Conservation (phyloP, 2,888 invertebrate genomes). For the Minunthozetes semirufus region DNA sequence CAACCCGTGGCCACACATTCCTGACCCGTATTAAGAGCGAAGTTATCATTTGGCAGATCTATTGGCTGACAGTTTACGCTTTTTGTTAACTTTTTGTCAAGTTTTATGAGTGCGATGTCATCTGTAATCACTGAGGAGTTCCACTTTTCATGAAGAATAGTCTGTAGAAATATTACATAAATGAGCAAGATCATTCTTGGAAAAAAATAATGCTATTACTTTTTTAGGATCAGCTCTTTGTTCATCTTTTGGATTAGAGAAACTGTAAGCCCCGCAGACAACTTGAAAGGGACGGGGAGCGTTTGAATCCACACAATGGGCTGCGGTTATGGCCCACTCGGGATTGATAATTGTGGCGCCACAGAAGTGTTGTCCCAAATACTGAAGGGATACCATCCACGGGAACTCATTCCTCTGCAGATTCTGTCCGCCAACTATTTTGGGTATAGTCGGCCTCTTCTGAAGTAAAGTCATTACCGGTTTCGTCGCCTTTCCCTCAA, state of each 20-base stretch:
- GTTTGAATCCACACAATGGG: conserved; percentile 27
- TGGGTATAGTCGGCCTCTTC: not conserved
- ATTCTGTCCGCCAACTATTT: conserved; percentile 25
- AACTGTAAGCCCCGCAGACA: not conserved
- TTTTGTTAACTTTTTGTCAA: not conserved
- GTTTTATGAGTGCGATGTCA: conserved; percentile 26
- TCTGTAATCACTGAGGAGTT: not conserved
- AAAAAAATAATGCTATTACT: too few relatives aligned
- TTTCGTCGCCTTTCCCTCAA: too few relatives aligned
- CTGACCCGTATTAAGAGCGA: not conserved
- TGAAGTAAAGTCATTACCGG: not conserved
- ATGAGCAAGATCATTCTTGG: too few relatives aligned
- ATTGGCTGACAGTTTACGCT: not conserved
- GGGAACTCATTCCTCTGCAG: conserved; percentile 20
- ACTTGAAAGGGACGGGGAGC: not conserved
- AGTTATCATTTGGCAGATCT: not conserved
- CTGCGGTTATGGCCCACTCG: conserved; percentile 27
- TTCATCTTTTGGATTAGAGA: not conserved
- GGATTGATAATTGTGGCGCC: conserved; percentile 19
- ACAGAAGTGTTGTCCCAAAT: conserved; percentile 20
- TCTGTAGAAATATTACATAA: not conserved
- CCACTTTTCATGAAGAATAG: conserved; percentile 27
- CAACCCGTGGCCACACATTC: conserved; percentile 30
- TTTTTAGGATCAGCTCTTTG: not conserved
- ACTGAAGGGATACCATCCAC: conserved; percentile 23